Percentiles rank a stretch among this genome's conserved stretches.
phyloP scores from a whole-genome alignment of 2,888 invertebrate genomes.

The Eustalomyia histrio region DNA sequence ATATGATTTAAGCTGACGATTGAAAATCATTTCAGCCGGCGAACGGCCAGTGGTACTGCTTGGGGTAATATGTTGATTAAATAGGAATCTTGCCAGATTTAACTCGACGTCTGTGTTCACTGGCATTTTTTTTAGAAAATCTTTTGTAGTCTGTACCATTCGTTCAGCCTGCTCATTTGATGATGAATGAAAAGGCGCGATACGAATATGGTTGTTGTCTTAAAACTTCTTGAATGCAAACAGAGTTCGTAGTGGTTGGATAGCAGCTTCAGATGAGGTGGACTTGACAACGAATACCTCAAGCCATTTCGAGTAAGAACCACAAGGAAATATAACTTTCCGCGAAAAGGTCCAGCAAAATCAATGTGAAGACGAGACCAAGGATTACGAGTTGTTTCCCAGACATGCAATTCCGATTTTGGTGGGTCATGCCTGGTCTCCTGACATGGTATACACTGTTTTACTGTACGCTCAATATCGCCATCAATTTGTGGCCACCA shows the following conservation, averaged over 20 bases:
- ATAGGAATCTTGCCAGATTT: neutral
- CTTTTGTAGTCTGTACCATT: conserved; percentile 43
- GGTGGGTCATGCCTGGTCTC: conserved; percentile 42
- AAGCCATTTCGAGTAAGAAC: conserved; percentile 54
- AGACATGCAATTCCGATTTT: conserved; percentile 25
- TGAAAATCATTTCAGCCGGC: neutral
- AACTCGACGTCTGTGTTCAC: neutral
- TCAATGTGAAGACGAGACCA: conserved; percentile 47
- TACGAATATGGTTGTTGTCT: conserved; percentile 18
- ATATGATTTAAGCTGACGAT: conserved; percentile 2
- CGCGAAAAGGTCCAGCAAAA: conserved; percentile 46
- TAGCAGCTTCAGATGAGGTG: conserved; percentile 37
- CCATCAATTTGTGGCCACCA: conserved; percentile 47
- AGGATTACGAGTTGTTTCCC: conserved; percentile 32
- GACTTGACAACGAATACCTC: conserved; percentile 52
- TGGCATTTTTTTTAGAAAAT: neutral
- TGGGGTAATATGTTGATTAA: neutral
- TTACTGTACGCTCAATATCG: conserved; percentile 29
- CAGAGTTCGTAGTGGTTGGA: conserved; percentile 1
- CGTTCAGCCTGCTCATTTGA: conserved; percentile 37
- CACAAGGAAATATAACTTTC: conserved; percentile 40
- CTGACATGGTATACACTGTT: conserved; percentile 41
- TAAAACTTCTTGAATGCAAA: conserved; percentile 22
- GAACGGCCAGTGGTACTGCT: neutral
- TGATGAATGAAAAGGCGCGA: conserved; percentile 15